A percentile compares a stretch with the other conserved stretches of the same genome.
Conservation (phyloP, 2,888 invertebrate species). For the Chrysolina americana region DNA sequence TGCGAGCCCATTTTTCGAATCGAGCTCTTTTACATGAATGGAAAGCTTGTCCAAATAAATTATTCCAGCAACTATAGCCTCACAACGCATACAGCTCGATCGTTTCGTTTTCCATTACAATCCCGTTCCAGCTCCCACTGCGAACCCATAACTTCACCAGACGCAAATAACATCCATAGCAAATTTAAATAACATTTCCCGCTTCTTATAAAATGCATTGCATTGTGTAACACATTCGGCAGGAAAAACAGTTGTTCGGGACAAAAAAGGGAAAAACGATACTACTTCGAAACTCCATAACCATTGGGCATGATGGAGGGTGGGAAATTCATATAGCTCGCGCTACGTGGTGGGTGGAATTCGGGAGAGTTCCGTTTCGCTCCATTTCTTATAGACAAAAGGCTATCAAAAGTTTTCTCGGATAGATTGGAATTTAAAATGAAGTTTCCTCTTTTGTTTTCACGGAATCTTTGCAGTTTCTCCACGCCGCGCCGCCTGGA, state of each 20-base stretch:
- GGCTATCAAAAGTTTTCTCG: slow-evolving; percentile 60
- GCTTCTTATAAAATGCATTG: slow-evolving; percentile 12
- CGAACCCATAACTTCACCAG: not conserved
- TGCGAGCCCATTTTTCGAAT: too few species aligned
- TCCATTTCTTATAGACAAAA: slow-evolving; percentile 61
- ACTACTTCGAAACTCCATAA: slow-evolving; percentile 6
- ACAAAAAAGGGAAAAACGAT: slow-evolving; percentile 2
- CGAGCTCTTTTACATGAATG: not conserved
- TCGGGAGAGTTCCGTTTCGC: slow-evolving; percentile 53
- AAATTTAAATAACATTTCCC: slow-evolving; percentile 14
- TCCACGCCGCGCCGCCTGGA: slow-evolving; percentile 42
- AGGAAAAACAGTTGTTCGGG: not conserved
- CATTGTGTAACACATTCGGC: slow-evolving; percentile 8
- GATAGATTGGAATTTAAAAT: slow-evolving; percentile 62
- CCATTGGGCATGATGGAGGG: slow-evolving; percentile 23
- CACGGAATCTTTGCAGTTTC: slow-evolving; percentile 50
- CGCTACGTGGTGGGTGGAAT: slow-evolving; percentile 33
- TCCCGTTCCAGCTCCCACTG: not conserved
- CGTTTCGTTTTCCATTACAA: slow-evolving; percentile 18
- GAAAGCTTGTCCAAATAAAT: not conserved
- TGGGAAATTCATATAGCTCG: slow-evolving; percentile 38
- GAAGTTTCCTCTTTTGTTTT: slow-evolving; percentile 57
- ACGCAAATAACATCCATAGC: not conserved
- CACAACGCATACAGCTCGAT: not conserved
- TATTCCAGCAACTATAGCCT: slow-evolving; percentile 2